phyloP scores from a whole-genome alignment of 2,888 invertebrate genomes.

The Alcis repandata region DNA sequence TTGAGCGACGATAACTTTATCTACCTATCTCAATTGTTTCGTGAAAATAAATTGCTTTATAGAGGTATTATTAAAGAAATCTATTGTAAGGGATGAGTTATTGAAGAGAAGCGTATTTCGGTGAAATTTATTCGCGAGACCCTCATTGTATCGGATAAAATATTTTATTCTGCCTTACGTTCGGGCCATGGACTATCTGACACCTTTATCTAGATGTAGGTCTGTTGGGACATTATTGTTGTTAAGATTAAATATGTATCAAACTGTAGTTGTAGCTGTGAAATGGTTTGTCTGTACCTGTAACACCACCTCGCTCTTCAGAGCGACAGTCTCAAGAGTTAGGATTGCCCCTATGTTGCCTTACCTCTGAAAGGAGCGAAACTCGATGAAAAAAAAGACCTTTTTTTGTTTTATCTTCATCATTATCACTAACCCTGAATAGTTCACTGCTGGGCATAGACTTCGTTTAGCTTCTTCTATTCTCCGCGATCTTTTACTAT shows the following conservation, averaged over 20 bases:
- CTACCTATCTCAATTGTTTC: slow-evolving; percentile 27
- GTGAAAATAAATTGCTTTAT: slow-evolving; percentile 27
- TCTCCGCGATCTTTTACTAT: too few species aligned
- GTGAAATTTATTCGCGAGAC: slow-evolving; percentile 38
- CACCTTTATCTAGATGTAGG: slow-evolving; percentile 31
- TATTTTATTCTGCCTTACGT: slow-evolving; percentile 36
- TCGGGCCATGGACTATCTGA: slow-evolving; percentile 30
- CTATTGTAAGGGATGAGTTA: slow-evolving; percentile 39
- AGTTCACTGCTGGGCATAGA: too few species aligned
- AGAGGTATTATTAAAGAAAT: slow-evolving; percentile 33
- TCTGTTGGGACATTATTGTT: neutral
- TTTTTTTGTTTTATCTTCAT: too few species aligned
- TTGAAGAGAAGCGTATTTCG: slow-evolving; percentile 42
- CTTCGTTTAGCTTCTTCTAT: too few species aligned
- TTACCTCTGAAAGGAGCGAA: too few species aligned
- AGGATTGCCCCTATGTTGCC: too few species aligned
- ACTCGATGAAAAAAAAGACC: too few species aligned
- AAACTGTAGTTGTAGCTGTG: neutral
- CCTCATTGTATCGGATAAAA: slow-evolving; percentile 44
- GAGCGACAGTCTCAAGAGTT: too few species aligned
- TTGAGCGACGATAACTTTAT: slow-evolving; percentile 23
- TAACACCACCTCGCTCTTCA: too few species aligned
- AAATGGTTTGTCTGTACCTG: too few species aligned
- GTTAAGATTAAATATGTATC: neutral
- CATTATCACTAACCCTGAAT: too few species aligned